Percentiles rank a stretch among this genome's conserved stretches.
Conservation (phyloP, 2,797 vertebrate species). For the Paramormyrops hopkinsi region DNA sequence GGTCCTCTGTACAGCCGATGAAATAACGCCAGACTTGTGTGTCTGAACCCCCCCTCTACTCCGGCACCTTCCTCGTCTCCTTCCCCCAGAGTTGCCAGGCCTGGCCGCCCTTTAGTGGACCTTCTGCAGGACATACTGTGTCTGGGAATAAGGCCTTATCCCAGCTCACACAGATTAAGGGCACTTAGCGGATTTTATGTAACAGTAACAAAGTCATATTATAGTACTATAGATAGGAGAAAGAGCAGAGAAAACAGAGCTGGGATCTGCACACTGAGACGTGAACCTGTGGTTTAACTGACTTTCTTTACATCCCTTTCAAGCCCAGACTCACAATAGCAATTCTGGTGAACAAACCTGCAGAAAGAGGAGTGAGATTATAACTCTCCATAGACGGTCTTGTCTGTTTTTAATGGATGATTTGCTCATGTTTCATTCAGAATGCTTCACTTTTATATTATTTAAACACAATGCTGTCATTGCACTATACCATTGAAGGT, state of each 20-base stretch:
- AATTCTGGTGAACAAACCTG: neutral
- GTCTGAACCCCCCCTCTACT: constrained; percentile 25
- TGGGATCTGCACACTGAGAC: neutral
- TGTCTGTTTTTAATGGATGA: neutral
- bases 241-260: neutral
- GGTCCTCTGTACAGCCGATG: constrained; percentile 24
- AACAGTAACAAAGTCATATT: neutral
- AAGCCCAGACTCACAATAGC: neutral
- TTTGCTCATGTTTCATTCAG: neutral
- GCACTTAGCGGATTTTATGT: neutral
- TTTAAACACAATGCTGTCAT: neutral
- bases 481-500: neutral
- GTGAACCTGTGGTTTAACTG: neutral
- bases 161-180: constrained; percentile 18
- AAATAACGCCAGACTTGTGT: constrained; percentile 36
- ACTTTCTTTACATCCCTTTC: neutral
- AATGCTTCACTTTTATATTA: neutral
- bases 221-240: neutral
- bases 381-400: neutral
- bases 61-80: constrained; percentile 11
- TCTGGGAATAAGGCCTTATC: constrained; percentile 14
- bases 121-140: neutral
- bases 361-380: neutral
- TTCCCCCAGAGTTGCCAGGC: neutral
- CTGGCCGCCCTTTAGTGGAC: neutral